These are phyloP conservation scores for Phoronis australis DNA, from an alignment of 2,888 invertebrate species.

Conservation along the genomic window DNA sequence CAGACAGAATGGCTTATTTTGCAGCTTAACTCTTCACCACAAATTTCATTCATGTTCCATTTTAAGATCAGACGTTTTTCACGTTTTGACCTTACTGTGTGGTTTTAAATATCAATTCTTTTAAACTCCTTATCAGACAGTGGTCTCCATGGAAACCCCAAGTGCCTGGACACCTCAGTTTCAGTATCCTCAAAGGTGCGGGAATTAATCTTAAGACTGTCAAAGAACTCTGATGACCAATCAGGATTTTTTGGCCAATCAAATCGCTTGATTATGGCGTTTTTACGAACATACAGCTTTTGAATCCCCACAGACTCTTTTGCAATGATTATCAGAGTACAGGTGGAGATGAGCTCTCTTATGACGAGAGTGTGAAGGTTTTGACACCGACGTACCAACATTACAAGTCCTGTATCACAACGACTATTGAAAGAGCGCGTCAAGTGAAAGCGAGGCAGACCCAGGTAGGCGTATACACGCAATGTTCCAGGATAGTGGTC, in stretches of 20 bases:
- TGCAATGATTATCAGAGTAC: conserved; percentile 68
- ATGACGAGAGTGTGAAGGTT: conserved; percentile 65
- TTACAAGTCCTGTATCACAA: conserved; percentile 65
- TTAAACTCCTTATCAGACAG: conserved; percentile 49
- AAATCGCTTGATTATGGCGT: conserved; percentile 63
- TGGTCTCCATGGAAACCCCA: conserved; percentile 63
- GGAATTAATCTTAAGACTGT: conserved; percentile 63
- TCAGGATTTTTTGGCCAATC: conserved; percentile 65
- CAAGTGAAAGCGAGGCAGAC: conserved; percentile 64
- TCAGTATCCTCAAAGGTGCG: conserved; percentile 64
- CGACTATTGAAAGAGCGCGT: conserved; percentile 67
- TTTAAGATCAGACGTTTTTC: no score
- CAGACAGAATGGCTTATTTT: no score
- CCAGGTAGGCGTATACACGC: conserved; percentile 64
- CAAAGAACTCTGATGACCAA: conserved; percentile 65
- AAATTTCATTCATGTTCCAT: no score
- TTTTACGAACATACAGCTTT: conserved; percentile 64
- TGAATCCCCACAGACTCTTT: conserved; percentile 62
- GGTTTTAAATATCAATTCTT: background rate
- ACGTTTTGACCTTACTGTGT: no score
- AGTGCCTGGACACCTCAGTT: conserved; percentile 64
- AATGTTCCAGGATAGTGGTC: conserved; percentile 64
- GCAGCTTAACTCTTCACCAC: no score
- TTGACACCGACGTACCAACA: conserved; percentile 65
- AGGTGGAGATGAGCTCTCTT: conserved; percentile 71